phyloP scores from a whole-genome alignment of 2,113 vertebrate genomes.

The Sinocyclocheilus grahami region DNA sequence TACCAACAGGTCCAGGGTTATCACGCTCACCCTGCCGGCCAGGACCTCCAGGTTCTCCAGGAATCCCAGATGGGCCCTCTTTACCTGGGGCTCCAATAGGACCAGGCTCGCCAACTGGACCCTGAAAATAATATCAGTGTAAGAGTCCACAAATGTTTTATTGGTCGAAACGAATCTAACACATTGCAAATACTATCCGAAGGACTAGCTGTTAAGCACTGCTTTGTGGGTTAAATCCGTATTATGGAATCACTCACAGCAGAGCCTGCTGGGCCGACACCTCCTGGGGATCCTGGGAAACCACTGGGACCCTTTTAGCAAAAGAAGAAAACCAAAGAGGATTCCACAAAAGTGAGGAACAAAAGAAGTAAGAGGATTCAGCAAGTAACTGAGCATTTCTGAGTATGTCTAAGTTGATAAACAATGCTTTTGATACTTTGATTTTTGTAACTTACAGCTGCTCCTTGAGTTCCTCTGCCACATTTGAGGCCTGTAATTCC shows the following conservation, averaged over 20 bases:
- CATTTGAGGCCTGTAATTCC: slow-evolving; percentile 94
- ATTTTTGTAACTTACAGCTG: slow-evolving; percentile 80
- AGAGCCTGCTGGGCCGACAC: slow-evolving; percentile 87
- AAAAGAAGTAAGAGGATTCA: neutral
- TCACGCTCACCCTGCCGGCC: slow-evolving; percentile 89
- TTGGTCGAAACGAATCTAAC: neutral
- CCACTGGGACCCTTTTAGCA: slow-evolving; percentile 84
- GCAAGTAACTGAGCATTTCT: neutral
- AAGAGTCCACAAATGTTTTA: neutral
- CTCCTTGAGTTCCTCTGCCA: slow-evolving; percentile 91
- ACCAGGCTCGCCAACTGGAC: slow-evolving; percentile 85
- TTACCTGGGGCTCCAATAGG: slow-evolving; percentile 87
- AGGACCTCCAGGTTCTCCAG: slow-evolving; percentile 84
- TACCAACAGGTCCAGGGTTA: slow-evolving; percentile 80
- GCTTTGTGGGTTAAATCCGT: neutral
- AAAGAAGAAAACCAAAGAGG: neutral
- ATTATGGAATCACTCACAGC: slow-evolving; percentile 78
- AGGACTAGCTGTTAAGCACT: neutral
- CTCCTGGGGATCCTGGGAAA: slow-evolving; percentile 92
- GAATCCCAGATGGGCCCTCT: slow-evolving; percentile 85
- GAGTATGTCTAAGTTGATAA: neutral
- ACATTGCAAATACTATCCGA: neutral
- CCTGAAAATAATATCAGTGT: slow-evolving; percentile 70
- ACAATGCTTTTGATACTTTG: neutral
- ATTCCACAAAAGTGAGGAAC: neutral